phyloP scores from a whole-genome alignment of 2,888 invertebrate species.

The Ennomos fuscantarius region DNA sequence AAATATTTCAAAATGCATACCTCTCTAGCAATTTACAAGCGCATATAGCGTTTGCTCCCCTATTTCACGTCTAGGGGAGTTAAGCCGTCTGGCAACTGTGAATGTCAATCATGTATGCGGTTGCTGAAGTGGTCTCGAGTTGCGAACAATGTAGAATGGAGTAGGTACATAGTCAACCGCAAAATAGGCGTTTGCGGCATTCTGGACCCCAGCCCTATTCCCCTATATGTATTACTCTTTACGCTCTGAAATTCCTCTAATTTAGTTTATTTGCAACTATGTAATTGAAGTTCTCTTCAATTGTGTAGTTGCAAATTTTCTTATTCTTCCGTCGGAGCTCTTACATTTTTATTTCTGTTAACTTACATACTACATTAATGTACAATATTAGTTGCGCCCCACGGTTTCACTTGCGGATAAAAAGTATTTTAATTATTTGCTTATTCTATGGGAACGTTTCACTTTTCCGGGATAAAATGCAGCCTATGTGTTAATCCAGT shows the following conservation, averaged over 20 bases:
- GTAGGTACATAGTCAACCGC: slow-evolving; percentile 56
- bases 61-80: slow-evolving; percentile 56
- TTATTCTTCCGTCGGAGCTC: not conserved
- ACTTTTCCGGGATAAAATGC: too few relatives aligned
- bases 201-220: slow-evolving; percentile 26
- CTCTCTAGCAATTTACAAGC: slow-evolving; percentile 39
- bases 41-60: slow-evolving; percentile 42
- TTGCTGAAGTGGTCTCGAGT: slow-evolving; percentile 64
- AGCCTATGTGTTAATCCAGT: too few relatives aligned
- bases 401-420: too few relatives aligned
- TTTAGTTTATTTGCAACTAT: slow-evolving; percentile 4
- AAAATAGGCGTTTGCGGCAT: slow-evolving; percentile 43
- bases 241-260: not conserved
- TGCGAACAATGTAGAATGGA: slow-evolving; percentile 76
- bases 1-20: slow-evolving; percentile 24
- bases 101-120: slow-evolving; percentile 71
- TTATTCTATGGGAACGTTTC: too few relatives aligned
- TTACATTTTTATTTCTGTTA: not conserved
- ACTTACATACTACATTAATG: too few relatives aligned
- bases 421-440: too few relatives aligned
- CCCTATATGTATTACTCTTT: slow-evolving; percentile 2
- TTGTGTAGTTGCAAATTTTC: too few relatives aligned
- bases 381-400: too few relatives aligned
- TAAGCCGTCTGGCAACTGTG: slow-evolving; percentile 59
- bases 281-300: slow-evolving; percentile 15